Percentiles rank a stretch among this genome's conserved stretches.
Conservation (phyloP, 2,888 invertebrate species). For the Macroteleia sp. region DNA sequence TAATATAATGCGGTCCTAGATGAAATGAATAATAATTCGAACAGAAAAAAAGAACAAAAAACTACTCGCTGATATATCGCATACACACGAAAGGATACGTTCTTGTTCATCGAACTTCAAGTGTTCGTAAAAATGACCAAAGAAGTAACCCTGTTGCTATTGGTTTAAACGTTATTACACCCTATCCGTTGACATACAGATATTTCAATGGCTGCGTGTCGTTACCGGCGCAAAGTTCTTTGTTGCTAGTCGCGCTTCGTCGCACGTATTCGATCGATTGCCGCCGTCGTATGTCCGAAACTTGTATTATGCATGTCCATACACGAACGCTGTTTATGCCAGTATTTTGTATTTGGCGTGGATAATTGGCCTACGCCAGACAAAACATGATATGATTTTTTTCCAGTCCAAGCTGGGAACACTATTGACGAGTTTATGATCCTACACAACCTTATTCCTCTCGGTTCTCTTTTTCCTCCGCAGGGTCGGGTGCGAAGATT, state of each 20-base stretch:
- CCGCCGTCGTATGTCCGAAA: conserved; percentile 55
- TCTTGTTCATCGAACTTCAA: no score
- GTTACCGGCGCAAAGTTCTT: conserved; percentile 63
- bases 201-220: conserved; percentile 48
- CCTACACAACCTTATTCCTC: not conserved
- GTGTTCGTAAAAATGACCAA: no score
- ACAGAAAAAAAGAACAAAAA: no score
- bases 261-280: conserved; percentile 59
- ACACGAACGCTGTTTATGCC: conserved; percentile 41
- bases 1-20: no score
- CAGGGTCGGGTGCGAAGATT: no score
- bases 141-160: no score
- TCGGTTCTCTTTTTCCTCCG: no score
- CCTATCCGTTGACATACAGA: conserved; percentile 40
- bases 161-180: conserved; percentile 51
- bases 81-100: no score
- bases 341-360: conserved; percentile 45
- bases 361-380: conserved; percentile 39
- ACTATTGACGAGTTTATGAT: conserved; percentile 35
- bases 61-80: no score
- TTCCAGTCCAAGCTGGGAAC: not conserved
- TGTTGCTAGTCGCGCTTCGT: conserved; percentile 60
- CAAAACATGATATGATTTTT: conserved; percentile 31
- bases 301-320: conserved; percentile 58
- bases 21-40: no score